Percentiles rank a stretch among this genome's conserved stretches.
These are phyloP conservation scores for Gila orcuttii DNA, from an alignment of 2,113 vertebrate species.

Conservation along the genomic window DNA sequence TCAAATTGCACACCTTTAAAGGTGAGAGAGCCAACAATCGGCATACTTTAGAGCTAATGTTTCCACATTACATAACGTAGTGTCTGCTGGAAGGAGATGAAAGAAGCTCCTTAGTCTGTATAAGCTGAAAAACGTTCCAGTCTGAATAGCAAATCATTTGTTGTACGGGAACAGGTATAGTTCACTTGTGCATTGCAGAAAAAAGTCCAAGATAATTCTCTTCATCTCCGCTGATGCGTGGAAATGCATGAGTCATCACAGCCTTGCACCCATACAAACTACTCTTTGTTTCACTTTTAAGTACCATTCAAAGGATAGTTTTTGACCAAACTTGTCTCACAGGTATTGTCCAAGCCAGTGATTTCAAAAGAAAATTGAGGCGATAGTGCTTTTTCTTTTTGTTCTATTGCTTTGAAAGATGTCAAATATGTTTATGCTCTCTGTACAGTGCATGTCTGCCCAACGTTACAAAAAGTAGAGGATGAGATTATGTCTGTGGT, in stretches of 20 bases:
- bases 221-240: constrained; percentile 33
- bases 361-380: not conserved
- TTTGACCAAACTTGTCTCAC: constrained; percentile 20
- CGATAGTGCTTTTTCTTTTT: not conserved
- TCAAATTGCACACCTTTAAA: not conserved
- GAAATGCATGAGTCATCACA: constrained; percentile 26
- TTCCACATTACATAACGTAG: not conserved
- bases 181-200: constrained; percentile 34
- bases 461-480: not conserved
- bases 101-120: not conserved
- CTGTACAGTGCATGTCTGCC: not conserved
- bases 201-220: constrained; percentile 18
- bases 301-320: not conserved
- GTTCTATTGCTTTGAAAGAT: constrained; percentile 17
- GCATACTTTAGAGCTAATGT: not conserved
- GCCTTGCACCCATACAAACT: not conserved
- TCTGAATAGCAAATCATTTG: constrained; percentile 7
- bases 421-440: not conserved
- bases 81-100: not conserved
- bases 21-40: not conserved
- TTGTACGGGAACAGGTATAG: not conserved
- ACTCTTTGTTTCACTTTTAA: constrained; percentile 23
- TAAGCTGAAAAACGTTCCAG: not conserved
- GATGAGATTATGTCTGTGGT: not conserved
- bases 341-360: constrained; percentile 14